Evolutionary conservation across 2,797 vertebrate species (phyloP), one percentile per base, ranked within the genome.

Genomic region (Rhinoraja longicauda): DNA sequence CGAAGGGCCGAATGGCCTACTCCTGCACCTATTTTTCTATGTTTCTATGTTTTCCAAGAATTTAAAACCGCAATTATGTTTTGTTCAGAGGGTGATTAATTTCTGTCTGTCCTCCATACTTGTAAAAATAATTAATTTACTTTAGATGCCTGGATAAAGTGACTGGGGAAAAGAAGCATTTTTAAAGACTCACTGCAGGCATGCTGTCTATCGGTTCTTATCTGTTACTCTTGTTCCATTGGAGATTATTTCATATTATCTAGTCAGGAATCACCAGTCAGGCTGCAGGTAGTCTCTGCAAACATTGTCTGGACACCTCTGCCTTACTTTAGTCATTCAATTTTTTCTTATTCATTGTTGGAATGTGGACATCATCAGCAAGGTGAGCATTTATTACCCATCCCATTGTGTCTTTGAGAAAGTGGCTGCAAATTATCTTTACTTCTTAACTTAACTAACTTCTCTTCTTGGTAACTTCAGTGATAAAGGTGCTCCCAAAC

Each of bases 41-140:
- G 45, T 53, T 53, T 53, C 45, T 5, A 53, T 53, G 45, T 53
- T 75, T 72, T 13, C 24, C 39, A 92, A n/a, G 7, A 75, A 73
- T 73, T n/a, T 75, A 53, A 53, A 75, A 92, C 53, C 24, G 29
- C 26, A 92, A 92, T 29, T 70, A 21, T 45, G 39, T 91, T 73
- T 73, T 24, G 45, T 57, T 92, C 90, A 92, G 26, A 57, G 4
- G 12, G 67, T 92, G 70, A 91, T 75, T 73, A 53, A 92, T 92
- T 92, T 73, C 90, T 92, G 39, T 57, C 70, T 75, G 26, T 17
- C n/a, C 12, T 75, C 24, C 90, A 92, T 39, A 53, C 19, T 72
- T 92, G 24, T 57, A 92, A 92, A 26, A 75, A 75, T 92, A 75
- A 75, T 45, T 26, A 24, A 91, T 29, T 26, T 91, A 45, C 36